A percentile compares a stretch with the other conserved stretches of the same genome.
These are phyloP conservation scores for Limnephilus lunatus DNA, from an alignment of 2,888 invertebrate species.

Conservation along the genomic window DNA sequence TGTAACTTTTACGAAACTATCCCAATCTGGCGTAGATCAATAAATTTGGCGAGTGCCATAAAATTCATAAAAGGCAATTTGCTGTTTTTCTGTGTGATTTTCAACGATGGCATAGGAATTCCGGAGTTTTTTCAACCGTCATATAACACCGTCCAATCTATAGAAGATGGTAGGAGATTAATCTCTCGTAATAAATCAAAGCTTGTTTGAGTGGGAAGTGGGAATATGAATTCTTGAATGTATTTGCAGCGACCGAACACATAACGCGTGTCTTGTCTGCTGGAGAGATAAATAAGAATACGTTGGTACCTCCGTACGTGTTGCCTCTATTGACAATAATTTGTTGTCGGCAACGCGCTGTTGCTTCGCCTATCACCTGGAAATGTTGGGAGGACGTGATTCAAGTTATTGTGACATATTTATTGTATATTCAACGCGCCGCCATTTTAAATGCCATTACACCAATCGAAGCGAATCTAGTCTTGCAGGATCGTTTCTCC, in stretches of 20 bases:
- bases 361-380: neutral
- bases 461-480: conserved; percentile 29
- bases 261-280: neutral
- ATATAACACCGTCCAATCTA: neutral
- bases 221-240: neutral
- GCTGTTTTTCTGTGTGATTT: neutral
- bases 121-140: neutral
- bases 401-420: conserved; percentile 28
- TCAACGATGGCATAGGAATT: neutral
- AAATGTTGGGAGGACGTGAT: conserved; percentile 9
- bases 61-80: neutral
- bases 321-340: conserved; percentile 13
- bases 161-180: neutral
- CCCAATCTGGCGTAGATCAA: neutral
- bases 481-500: conserved; percentile 3
- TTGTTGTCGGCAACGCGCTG: neutral
- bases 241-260: conserved; percentile 14
- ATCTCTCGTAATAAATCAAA: neutral
- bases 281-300: neutral
- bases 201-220: conserved; percentile 9
- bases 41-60: neutral
- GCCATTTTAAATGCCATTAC: conserved; percentile 25
- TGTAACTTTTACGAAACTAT: neutral
- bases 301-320: neutral
- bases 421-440: conserved; percentile 28